A percentile compares a stretch with the other conserved stretches of the same genome.
Conservation (phyloP, 2,113 vertebrate species). For the Platysteira castanea region DNA sequence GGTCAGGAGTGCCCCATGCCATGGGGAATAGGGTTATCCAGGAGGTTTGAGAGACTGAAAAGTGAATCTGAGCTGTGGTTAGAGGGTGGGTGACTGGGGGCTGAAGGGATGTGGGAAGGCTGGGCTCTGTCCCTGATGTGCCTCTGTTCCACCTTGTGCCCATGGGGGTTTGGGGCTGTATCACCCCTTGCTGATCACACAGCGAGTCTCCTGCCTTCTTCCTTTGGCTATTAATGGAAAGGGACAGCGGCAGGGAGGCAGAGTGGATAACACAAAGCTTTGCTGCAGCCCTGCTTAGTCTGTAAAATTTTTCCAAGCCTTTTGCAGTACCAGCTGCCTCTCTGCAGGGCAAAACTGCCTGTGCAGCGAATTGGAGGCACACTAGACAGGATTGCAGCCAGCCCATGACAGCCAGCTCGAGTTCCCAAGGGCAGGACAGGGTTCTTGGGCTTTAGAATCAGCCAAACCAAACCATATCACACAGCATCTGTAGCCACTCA, state of each 20-base stretch:
- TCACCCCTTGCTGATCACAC: background rate
- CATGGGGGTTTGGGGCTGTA: background rate
- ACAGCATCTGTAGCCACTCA: background rate
- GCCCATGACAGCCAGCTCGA: fast-evolving
- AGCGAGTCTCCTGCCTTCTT: background rate
- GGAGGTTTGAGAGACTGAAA: background rate
- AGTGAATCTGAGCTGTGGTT: background rate
- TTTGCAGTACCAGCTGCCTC: background rate
- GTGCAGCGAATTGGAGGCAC: fast-evolving
- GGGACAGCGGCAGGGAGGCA: background rate
- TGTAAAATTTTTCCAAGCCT: background rate
- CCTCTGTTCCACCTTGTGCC: background rate
- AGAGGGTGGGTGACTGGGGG: background rate
- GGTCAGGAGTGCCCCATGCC: background rate
- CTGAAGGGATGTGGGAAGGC: background rate
- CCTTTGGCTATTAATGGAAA: background rate
- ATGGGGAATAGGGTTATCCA: background rate
- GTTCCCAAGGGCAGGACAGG: background rate
- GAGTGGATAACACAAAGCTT: background rate
- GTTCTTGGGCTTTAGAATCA: background rate
- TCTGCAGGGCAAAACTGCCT: background rate
- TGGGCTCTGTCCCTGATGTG: background rate
- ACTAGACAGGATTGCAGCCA: background rate
- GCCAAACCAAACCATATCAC: background rate
- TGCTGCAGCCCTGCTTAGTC: background rate